Evolutionary conservation across 2,888 invertebrate genomes (phyloP), one percentile per base, ranked within the genome.

Genomic region (Ichneumoninae sp.): DNA sequence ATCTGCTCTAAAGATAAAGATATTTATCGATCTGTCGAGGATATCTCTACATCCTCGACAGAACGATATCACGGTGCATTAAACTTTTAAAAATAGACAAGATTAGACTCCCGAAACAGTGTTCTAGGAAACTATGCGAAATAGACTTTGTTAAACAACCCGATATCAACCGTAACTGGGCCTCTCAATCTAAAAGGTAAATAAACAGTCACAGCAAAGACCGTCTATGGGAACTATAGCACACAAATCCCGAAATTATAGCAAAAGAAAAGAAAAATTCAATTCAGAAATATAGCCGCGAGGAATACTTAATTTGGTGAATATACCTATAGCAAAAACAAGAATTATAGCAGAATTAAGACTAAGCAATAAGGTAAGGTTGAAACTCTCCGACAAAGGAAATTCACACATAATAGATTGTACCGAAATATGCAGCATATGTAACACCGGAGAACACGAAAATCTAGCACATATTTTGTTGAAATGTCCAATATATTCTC

Each of bases 341-440:
- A 47, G 68, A 47, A 26, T 68, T 10, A 5, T 68, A 68, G 68
- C 47, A 47, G 19, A 44, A 22, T 22, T 68, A 22, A 36, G 68
- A 16, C 16, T 68, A 22, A 47, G 68, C 26, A 47, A 26, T 26
- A 47, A 47, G n/a, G 22, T 19, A 10, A 33, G 47, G n/a, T 13
- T n/a, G 4, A 68, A 68, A 4, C 8, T 47, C n/a, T 1, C n/a
- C 3, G 4, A 68, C 47, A 68, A 47, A 13, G 26, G 47, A 44
- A 40, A 10, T 40, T 13, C 68, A 8, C 40, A 22, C 22, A 22
- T 68, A 44, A 2, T 22, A 54, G 6, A 7, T 50, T 13, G 4
- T n/a, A 50, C 50, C 13, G 16, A 50, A 50, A 50, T 50, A 16
- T 50, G 50, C 5, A 50, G 50, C 13, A 50, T 50, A 50, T 50